phyloP scores from a whole-genome alignment of 2,888 invertebrate species.

The Polydrusus cervinus region DNA sequence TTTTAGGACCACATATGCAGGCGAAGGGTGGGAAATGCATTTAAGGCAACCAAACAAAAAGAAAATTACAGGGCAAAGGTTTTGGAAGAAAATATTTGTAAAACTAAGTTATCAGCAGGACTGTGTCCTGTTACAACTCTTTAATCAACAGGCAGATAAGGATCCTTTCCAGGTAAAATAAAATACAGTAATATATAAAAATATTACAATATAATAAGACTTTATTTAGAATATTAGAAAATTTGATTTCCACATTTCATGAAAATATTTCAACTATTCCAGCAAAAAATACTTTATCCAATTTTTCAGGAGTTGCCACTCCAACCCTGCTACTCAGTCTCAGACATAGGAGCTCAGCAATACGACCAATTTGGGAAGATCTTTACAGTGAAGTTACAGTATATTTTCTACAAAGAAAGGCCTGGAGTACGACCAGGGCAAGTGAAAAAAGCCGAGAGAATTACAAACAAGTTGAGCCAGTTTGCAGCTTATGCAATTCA shows the following conservation, averaged over 20 bases:
- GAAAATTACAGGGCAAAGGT: slow-evolving; percentile 93
- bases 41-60: slow-evolving; percentile 96
- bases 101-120: slow-evolving; percentile 84
- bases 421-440: slow-evolving; percentile 97
- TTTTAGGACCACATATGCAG: slow-evolving; percentile 76
- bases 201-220: background rate
- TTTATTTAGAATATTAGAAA: no score
- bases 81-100: slow-evolving; percentile 98
- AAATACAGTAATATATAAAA: background rate
- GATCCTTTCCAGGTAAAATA: slow-evolving; percentile 54
- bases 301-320: slow-evolving; percentile 93
- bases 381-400: slow-evolving; percentile 97
- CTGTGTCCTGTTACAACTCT: slow-evolving; percentile 89
- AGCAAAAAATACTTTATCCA: no score
- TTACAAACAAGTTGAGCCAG: slow-evolving; percentile 92
- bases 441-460: slow-evolving; percentile 93
- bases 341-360: slow-evolving; percentile 96
- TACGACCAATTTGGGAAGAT: slow-evolving; percentile 99
- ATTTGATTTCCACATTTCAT: background rate
- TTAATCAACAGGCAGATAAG: slow-evolving; percentile 83
- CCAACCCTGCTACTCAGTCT: slow-evolving; percentile 95
- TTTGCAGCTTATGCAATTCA: slow-evolving; percentile 96
- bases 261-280: no score
- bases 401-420: slow-evolving; percentile 97
- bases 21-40: slow-evolving; percentile 97